These are phyloP conservation scores for Actinemys pallida DNA, from an alignment of 2,113 vertebrate genomes.

Conservation along the genomic window DNA sequence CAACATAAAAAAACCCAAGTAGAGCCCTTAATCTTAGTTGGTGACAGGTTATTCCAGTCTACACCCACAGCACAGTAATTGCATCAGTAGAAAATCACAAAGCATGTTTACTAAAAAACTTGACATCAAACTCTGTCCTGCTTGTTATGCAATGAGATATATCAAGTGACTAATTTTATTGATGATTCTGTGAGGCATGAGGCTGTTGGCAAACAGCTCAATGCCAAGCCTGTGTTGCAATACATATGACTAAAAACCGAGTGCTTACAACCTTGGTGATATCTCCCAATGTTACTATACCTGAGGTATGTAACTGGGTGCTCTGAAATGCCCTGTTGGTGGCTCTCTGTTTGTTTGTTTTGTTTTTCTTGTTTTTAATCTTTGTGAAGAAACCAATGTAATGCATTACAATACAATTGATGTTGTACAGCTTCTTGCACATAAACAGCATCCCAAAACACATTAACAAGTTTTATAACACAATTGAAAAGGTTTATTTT, in stretches of 20 bases:
- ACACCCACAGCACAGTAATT: neutral
- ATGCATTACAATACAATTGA: neutral
- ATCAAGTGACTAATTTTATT: neutral
- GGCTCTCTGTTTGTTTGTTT: neutral
- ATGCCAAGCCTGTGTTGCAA: neutral
- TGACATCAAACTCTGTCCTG: neutral
- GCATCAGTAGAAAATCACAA: neutral
- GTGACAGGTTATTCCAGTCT: neutral
- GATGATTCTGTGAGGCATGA: neutral
- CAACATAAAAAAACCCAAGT: neutral
- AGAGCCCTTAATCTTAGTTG: neutral
- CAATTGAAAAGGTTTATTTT: neutral
- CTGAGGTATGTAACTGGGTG: neutral
- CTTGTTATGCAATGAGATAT: neutral
- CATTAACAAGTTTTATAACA: neutral
- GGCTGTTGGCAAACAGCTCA: neutral
- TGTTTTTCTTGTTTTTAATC: neutral
- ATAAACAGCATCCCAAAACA: neutral
- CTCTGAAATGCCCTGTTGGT: neutral
- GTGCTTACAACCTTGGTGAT: fast-evolving
- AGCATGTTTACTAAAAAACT: neutral
- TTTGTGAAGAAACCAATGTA: neutral
- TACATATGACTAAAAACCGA: neutral
- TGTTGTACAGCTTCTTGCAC: neutral
- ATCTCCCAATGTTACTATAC: neutral